Evolutionary conservation across 2,797 vertebrate genomes (phyloP).

Genomic region (Tapera naevia): DNA sequence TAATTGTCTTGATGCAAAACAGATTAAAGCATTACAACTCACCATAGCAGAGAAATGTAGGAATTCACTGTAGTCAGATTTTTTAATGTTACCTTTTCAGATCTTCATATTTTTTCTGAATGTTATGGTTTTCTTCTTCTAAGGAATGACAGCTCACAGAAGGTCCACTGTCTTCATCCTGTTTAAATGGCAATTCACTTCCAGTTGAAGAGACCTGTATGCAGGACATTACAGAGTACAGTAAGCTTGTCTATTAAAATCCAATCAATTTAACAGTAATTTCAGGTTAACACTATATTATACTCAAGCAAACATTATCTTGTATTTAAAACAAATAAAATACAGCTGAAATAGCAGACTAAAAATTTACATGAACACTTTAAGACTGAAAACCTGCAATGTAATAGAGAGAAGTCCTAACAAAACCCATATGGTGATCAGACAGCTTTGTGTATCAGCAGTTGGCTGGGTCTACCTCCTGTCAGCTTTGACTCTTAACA

Average conservation of each 20-base stretch:
- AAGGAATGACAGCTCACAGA: slow-evolving; percentile 73
- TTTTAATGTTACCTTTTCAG: slow-evolving; percentile 79
- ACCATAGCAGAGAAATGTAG: background rate
- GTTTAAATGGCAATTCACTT: background rate
- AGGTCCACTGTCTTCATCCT: slow-evolving; percentile 72
- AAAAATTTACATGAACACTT: background rate
- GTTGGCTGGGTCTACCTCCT: background rate
- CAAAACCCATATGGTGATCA: background rate
- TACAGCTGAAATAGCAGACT: background rate
- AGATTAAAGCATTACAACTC: slow-evolving; percentile 7
- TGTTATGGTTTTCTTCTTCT: slow-evolving; percentile 76
- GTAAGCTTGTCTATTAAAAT: background rate
- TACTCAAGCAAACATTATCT: background rate
- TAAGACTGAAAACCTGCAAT: background rate
- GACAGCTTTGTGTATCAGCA: background rate
- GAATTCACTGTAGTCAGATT: background rate
- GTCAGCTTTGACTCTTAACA: background rate
- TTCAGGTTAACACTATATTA: background rate
- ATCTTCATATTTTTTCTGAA: slow-evolving; percentile 77
- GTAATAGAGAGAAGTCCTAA: background rate
- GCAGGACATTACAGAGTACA: background rate
- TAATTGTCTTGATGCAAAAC: slow-evolving; percentile 76
- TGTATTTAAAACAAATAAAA: background rate
- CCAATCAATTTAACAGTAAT: background rate
- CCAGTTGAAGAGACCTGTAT: background rate